Base-by-base conservation (phyloP, 2,888 invertebrate genomes). In the Caradrina clavipalpis region DNA sequence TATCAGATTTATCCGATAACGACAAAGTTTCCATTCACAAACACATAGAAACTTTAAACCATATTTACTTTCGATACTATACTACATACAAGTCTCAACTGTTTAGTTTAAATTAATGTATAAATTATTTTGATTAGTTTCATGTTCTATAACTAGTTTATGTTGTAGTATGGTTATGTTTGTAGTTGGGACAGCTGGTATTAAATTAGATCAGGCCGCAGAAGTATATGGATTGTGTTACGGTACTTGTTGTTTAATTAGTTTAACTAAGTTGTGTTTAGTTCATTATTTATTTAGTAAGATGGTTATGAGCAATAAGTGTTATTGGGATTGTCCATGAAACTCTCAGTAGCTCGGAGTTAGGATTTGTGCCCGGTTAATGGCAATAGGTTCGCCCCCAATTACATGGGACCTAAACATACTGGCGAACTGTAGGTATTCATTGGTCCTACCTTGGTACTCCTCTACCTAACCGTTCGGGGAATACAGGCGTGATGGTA, bases 121-220 rank as follows among this genome's bases (percentile, higher is more conserved):
- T 61, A 51, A 64, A 76, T 76, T 68, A 76, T 73, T 76, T 68
- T 61, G 63, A 72, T 76, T 72, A 76, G 72, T 76, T 76, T 60
- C 50, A 26, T 54, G 31, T 42, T 68, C 26, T 60, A 31, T 51
- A 68, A 68, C 42, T 64, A 64, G 59, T 73, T 76, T 17, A 45
- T 65, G 22, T 54, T 42, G 51, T 66, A 65, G 15, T 58, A 22
- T 60, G 74, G 59, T 74, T 60, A 4, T 60, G 45, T 61, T 70
- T 19, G 19, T 7, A 70, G 61, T 71, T 75, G 11, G 54, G 26
- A 71, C 54, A 76, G 61, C 72, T 66, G 71, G 71, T 55, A 66
- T 66, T 54, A 53, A 65, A 60, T 74, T 70, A 59, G 56, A 58
- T 65, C 35, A 39, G 8, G 35, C 56, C 42, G 51, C 69, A 58